Conservation (phyloP, 2,113 vertebrate genomes). For the Amphilophus citrinellus region DNA sequence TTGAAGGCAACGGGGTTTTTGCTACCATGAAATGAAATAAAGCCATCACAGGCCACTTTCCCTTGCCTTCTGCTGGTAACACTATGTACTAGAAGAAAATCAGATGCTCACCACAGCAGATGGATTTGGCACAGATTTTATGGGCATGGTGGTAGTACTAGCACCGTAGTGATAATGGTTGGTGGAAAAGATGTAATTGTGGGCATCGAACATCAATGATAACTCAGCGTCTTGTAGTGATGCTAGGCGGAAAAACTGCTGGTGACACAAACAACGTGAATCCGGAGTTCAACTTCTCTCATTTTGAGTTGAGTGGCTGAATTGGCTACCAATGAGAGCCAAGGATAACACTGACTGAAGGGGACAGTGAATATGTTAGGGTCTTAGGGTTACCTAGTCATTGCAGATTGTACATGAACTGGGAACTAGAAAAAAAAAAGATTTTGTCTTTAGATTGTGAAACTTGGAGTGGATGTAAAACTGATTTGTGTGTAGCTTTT, state of each 20-base stretch:
- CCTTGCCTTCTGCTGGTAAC: not conserved
- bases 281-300: not conserved
- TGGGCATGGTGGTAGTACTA: not conserved
- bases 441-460: no score
- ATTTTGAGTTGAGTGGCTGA: not conserved
- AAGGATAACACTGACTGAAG: not conserved
- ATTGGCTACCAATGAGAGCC: not conserved
- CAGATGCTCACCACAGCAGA: no score
- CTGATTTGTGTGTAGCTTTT: no score
- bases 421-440: not conserved
- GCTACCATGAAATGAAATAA: not conserved
- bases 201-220: not conserved
- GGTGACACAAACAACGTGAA: not conserved
- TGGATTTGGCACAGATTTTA: no score
- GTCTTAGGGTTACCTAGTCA: not conserved
- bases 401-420: not conserved
- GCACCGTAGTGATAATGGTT: not conserved
- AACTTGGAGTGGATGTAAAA: not conserved
- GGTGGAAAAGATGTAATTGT: not conserved
- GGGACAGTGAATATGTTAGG: not conserved
- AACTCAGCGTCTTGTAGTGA: not conserved
- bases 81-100: no score
- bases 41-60: not conserved
- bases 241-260: no score
- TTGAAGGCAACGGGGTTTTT: not conserved